Evolutionary conservation across 1,140 invertebrate species (phyloP).

Genomic region (Rhynchophorus ferrugineus): DNA sequence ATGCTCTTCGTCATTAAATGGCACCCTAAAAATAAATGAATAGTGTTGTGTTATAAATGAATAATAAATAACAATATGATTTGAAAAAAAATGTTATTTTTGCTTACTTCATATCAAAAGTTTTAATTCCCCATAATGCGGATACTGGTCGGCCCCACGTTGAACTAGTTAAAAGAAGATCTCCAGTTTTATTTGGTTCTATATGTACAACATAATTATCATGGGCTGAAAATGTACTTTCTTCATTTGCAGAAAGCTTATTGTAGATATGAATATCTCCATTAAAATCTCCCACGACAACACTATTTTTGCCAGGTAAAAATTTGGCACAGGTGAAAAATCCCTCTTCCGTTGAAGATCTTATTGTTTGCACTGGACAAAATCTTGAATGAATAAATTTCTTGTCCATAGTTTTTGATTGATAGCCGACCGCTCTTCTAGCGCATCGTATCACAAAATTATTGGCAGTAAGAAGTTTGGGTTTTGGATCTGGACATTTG

Average conservation of each 20-base stretch:
- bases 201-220: slow-evolving; percentile 76
- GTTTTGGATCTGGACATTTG: slow-evolving; percentile 83
- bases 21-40: slow-evolving; percentile 42
- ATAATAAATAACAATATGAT: background rate
- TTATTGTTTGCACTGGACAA: slow-evolving; percentile 75
- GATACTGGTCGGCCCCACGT: slow-evolving; percentile 76
- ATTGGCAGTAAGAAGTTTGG: slow-evolving; percentile 58
- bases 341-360: slow-evolving; percentile 63
- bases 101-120: slow-evolving; percentile 61
- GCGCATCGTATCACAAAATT: slow-evolving; percentile 62
- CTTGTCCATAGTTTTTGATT: slow-evolving; percentile 58
- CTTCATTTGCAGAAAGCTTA: slow-evolving; percentile 68
- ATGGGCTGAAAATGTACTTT: slow-evolving; percentile 71
- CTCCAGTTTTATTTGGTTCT: slow-evolving; percentile 63
- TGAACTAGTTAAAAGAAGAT: slow-evolving; percentile 77
- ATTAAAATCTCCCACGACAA: slow-evolving; percentile 77
- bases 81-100: background rate
- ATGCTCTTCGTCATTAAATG: slow-evolving; percentile 77
- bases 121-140: slow-evolving; percentile 75
- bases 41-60: background rate
- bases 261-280: slow-evolving; percentile 87
- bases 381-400: slow-evolving; percentile 84
- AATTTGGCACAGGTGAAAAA: slow-evolving; percentile 78
- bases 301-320: slow-evolving; percentile 68
- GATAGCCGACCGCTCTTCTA: slow-evolving; percentile 49